Base-by-base conservation (phyloP, 2,113 vertebrate genomes). In the Tretioscincus oriximinensis region DNA sequence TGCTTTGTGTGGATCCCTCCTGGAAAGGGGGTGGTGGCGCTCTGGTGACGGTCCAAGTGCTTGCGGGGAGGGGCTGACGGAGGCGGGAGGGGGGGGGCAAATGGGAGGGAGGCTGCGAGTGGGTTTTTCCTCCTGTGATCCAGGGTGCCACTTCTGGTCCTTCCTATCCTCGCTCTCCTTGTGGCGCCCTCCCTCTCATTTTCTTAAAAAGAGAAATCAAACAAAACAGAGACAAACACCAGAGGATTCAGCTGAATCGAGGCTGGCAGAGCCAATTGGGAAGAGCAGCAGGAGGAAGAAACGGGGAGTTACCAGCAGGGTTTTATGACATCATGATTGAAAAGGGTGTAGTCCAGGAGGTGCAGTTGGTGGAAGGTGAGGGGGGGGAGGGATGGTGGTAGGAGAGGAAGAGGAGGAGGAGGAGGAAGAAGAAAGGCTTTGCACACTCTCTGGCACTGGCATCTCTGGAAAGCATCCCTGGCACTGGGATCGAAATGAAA, bases 321-420 rank as follows among this genome's bases (percentile, higher is more conserved):
- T 91, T 92, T 93, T 89, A 92, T 93, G 91, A 93, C 92, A 93
- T 93, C 92, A 93, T 93, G 92, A 93, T 93, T 91, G 92, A 93
- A 93, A 93, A 93, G 92, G 92, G 92, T 93, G 92, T 92, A 93
- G 92, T 92, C 92, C 90, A 92, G 88, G 89, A 93, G 92, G 91
- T 93, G 91, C 91, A 92, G 87, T 84, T 91, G 85, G 54, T 75
- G 81, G 49, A 69, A 58, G 85, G 67, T 73, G 69, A 41, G 10
- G 54, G n/a, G 47, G 73, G 22, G 65, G 64, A 4, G 10, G 14
- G 35, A 26, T 2, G n/a, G 28, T 10, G 16, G 72, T 6, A 9
- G 21, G 5, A 75, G 22, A 10, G 14, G 22, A 3, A 41, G 22
- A 22, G 22, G 58, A 85, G 87, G 85, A 88, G 82, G 80, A 10